A percentile compares a stretch with the other conserved stretches of the same genome.
Conservation (phyloP, 92 coral and sea anemone species). For the Plumapathes pennacea region DNA sequence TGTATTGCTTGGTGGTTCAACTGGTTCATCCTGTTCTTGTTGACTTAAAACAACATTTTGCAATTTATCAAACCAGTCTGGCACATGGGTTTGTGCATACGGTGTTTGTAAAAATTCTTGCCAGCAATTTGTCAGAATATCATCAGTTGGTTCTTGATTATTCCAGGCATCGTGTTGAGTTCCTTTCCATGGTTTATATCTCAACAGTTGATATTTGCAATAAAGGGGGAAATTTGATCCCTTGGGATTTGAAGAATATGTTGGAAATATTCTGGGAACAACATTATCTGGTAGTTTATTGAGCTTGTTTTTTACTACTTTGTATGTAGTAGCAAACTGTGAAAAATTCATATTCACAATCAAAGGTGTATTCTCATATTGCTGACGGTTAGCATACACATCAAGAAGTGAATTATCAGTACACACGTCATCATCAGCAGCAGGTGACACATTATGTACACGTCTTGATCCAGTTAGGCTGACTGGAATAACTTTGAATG, state of each 20-base stretch:
- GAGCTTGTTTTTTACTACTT: constrained; percentile 49
- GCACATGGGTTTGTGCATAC: constrained; percentile 33
- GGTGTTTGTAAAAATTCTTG: constrained; percentile 30
- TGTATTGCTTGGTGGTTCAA: constrained; percentile 10
- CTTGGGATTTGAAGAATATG: constrained; percentile 58
- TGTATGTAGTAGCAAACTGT: constrained; percentile 55
- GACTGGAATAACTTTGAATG: constrained; percentile 46
- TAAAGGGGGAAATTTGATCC: constrained; percentile 44
- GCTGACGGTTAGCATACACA: constrained; percentile 50
- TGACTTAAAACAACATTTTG: constrained; percentile 28
- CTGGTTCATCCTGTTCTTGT: constrained; percentile 21
- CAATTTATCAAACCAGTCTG: constrained; percentile 40
- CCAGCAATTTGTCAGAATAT: constrained; percentile 23
- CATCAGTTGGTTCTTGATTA: constrained; percentile 30
- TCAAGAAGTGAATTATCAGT: constrained; percentile 52
- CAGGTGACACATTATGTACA: constrained; percentile 2
- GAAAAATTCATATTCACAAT: constrained; percentile 38
- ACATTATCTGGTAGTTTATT: constrained; percentile 46
- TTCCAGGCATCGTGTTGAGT: constrained; percentile 40
- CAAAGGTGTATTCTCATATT: constrained; percentile 29
- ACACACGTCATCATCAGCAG: constrained; percentile 20
- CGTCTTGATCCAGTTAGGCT: constrained; percentile 50
- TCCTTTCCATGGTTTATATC: constrained; percentile 54
- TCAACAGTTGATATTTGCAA: constrained; percentile 65
- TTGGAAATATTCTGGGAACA: constrained; percentile 44